Evolutionary conservation across 2,888 invertebrate species (phyloP).

Genomic region (Ochropleura leucogaster): DNA sequence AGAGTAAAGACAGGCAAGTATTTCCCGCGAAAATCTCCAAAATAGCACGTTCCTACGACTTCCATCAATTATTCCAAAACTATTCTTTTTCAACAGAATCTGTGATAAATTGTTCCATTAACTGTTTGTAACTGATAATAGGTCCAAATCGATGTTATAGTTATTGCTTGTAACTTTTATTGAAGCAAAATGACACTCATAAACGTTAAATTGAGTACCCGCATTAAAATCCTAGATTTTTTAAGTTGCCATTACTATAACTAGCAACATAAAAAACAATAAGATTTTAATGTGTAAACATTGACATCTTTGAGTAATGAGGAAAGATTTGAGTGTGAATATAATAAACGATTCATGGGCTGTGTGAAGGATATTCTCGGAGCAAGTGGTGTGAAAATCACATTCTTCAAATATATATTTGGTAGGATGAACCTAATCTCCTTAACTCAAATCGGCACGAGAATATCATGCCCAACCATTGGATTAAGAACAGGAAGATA

Average conservation of each 20-base stretch:
- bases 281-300: too few relatives aligned
- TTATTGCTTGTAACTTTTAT: background rate
- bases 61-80: constrained; percentile 4
- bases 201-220: background rate
- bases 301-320: too few relatives aligned
- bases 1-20: background rate
- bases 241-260: background rate
- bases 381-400: too few relatives aligned
- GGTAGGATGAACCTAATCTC: background rate
- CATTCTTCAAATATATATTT: too few relatives aligned
- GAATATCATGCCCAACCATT: background rate
- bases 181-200: background rate
- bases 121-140: constrained; percentile 16
- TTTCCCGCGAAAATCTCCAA: background rate
- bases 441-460: background rate
- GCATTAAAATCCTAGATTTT: constrained; percentile 5
- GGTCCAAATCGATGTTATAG: background rate
- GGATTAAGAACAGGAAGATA: background rate
- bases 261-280: too few relatives aligned
- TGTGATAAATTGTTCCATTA: constrained; percentile 19
- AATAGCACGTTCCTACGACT: background rate
- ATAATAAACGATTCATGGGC: background rate
- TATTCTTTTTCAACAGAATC: constrained; percentile 25
- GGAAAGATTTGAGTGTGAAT: too few relatives aligned
- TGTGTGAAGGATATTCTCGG: too few relatives aligned